Conservation (phyloP, 2,797 vertebrate species). For the Lagocephalus sceleratus region DNA sequence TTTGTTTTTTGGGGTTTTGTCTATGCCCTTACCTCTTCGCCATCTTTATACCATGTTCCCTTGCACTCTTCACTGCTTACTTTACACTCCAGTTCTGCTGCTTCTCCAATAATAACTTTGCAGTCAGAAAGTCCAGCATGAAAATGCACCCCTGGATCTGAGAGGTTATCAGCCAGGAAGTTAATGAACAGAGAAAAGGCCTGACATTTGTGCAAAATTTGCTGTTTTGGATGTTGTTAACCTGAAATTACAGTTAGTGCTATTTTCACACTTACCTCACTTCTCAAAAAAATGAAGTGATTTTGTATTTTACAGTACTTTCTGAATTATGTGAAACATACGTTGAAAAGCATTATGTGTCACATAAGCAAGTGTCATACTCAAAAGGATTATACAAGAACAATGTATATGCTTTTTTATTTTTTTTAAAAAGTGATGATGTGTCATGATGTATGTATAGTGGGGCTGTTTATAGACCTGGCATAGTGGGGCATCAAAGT, state of each 20-base stretch:
- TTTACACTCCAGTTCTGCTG: slow-evolving; percentile 80
- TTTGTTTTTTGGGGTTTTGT: not conserved
- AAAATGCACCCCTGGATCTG: slow-evolving; percentile 79
- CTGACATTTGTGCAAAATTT: not conserved
- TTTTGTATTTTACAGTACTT: slow-evolving; percentile 13
- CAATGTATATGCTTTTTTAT: not conserved
- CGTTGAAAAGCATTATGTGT: slow-evolving; percentile 23
- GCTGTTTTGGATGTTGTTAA: slow-evolving; percentile 18
- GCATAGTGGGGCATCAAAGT: not conserved
- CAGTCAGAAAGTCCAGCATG: slow-evolving; percentile 79
- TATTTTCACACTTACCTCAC: slow-evolving; percentile 53
- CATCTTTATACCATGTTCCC: slow-evolving; percentile 88
- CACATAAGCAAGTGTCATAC: not conserved
- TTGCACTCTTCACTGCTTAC: slow-evolving; percentile 76
- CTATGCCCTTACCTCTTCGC: slow-evolving; percentile 75
- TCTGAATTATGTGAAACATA: slow-evolving; percentile 28
- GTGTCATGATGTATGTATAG: slow-evolving; percentile 11
- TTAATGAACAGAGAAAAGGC: slow-evolving; percentile 16
- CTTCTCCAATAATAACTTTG: slow-evolving; percentile 76
- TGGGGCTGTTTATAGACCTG: slow-evolving; percentile 13
- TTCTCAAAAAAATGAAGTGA: slow-evolving; percentile 7
- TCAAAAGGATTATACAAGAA: slow-evolving; percentile 18
- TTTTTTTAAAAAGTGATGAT: slow-evolving; percentile 11
- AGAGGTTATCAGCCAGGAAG: slow-evolving; percentile 41
- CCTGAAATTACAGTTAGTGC: slow-evolving; percentile 11